phyloP scores from a whole-genome alignment of 2,797 vertebrate species.

The Cyprinodon diabolis region DNA sequence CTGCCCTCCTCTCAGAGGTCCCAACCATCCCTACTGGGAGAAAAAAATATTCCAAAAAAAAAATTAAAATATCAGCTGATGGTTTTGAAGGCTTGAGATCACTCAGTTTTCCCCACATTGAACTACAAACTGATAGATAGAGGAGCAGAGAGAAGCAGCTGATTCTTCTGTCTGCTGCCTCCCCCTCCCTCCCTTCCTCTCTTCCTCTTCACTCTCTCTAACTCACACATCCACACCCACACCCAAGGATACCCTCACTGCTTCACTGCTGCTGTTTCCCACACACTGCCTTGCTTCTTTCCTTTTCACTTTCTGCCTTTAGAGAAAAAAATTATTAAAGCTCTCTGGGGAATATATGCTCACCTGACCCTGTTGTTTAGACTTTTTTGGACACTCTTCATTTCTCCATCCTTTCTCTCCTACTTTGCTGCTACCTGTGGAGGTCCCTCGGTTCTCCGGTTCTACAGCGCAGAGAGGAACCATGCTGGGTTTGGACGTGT shows the following conservation, averaged over 20 bases:
- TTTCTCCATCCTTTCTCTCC: conserved; percentile 30
- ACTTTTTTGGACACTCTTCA: conserved; percentile 58
- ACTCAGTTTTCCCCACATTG: conserved; percentile 8
- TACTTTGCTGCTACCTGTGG: conserved; percentile 65
- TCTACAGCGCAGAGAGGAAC: conserved; percentile 55
- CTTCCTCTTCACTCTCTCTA: conserved; percentile 32
- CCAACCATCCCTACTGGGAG: conserved; percentile 33
- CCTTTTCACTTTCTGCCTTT: conserved; percentile 11
- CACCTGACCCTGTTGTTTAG: conserved; percentile 49
- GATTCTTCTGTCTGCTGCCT: conserved; percentile 45
- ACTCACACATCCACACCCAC: conserved; percentile 70
- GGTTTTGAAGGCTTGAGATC: neutral
- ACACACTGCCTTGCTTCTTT: conserved; percentile 18
- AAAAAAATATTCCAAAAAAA: neutral
- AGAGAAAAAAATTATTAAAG: neutral
- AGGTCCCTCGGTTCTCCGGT: conserved; percentile 55
- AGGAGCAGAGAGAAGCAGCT: conserved; percentile 48
- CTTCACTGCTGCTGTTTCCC: conserved; percentile 32
- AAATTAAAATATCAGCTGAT: neutral
- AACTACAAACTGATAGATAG: conserved; percentile 25
- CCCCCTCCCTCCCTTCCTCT: conserved; percentile 20
- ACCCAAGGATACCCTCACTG: conserved; percentile 74
- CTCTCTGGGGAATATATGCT: conserved; percentile 55
- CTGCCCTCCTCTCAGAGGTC: conserved; percentile 24
- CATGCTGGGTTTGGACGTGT: conserved; percentile 93